A percentile compares a stretch with the other conserved stretches of the same genome.
Evolutionary conservation across 2,113 vertebrate genomes (phyloP).

Genomic region (Paramormyrops kingsleyae): DNA sequence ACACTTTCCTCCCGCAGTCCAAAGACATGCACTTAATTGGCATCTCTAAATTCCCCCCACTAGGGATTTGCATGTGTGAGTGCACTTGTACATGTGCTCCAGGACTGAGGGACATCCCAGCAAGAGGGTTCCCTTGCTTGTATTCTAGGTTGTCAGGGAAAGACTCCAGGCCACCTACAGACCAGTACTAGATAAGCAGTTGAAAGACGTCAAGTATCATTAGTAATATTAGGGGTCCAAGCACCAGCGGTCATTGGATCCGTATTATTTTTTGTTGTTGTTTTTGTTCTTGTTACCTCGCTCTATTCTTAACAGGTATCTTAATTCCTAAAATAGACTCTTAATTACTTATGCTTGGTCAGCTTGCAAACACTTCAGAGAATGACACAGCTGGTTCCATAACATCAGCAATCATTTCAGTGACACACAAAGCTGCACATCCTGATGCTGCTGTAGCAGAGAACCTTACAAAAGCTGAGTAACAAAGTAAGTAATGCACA

Average conservation of each 20-base stretch:
- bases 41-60: not conserved
- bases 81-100: not conserved
- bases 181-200: not conserved
- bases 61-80: not conserved
- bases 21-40: not conserved
- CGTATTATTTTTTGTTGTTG: not conserved
- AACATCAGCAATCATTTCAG: not conserved
- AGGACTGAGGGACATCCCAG: not conserved
- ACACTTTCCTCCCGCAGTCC: not conserved
- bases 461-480: not conserved
- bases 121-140: not conserved
- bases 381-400: not conserved
- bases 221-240: not conserved
- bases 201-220: not conserved
- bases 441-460: not conserved
- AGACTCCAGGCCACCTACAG: not conserved
- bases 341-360: not conserved
- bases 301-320: not conserved
- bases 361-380: not conserved
- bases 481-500: not conserved
- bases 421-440: not conserved
- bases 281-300: not conserved
- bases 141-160: not conserved
- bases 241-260: not conserved
- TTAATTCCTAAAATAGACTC: not conserved